Percentiles rank a stretch among this genome's conserved stretches.
Evolutionary conservation across 2,113 vertebrate genomes (phyloP).

Genomic region (Columba livia): DNA sequence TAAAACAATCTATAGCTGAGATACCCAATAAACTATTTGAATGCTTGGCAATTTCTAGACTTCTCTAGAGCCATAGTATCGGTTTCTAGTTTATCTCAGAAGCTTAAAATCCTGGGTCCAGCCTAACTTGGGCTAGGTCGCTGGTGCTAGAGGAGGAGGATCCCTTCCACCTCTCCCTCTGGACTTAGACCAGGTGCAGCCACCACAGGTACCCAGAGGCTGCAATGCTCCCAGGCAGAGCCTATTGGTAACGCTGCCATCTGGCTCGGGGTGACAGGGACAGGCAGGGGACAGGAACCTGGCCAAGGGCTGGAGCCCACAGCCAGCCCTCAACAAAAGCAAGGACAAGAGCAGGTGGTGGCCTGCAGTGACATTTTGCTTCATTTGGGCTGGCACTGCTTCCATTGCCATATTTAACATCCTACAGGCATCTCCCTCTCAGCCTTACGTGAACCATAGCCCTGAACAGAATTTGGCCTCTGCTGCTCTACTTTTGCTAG

Average conservation of each 20-base stretch:
- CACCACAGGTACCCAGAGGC: not conserved
- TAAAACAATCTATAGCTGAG: not conserved
- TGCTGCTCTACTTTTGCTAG: not conserved
- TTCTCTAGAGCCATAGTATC: not conserved
- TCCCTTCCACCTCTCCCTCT: not conserved
- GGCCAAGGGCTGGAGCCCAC: not conserved
- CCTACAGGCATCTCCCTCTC: not conserved
- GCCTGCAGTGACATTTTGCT: not conserved
- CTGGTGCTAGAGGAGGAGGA: not conserved
- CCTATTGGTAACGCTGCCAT: not conserved
- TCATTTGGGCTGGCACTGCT: not conserved
- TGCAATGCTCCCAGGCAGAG: not conserved
- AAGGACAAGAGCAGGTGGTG: not conserved
- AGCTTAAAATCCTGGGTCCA: not conserved
- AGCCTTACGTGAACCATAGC: not conserved
- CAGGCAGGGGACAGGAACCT: not conserved
- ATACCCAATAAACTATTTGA: not conserved
- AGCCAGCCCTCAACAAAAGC: fast-evolving
- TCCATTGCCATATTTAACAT: not conserved
- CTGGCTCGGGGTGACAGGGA: not conserved
- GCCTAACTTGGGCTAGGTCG: not conserved
- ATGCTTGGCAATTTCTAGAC: not conserved
- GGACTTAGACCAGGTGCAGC: not conserved
- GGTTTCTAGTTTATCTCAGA: not conserved
- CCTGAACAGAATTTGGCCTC: not conserved